phyloP scores from a whole-genome alignment of 2,113 vertebrate species.

The Microcebus griseorufus region DNA sequence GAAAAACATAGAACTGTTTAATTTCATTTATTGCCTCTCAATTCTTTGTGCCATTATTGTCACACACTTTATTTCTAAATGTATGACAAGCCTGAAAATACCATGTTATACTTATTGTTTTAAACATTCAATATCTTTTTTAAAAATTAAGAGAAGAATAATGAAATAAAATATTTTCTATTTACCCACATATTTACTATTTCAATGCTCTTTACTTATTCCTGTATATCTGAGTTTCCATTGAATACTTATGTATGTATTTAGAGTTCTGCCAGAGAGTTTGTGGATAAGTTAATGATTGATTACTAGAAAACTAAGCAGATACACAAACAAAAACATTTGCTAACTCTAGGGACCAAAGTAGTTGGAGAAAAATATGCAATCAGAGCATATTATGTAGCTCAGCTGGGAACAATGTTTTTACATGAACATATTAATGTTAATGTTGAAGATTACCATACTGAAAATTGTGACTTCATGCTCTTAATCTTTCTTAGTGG shows the following conservation, averaged over 20 bases:
- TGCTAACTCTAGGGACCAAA: background rate
- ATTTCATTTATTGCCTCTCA: background rate
- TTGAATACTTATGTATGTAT: background rate
- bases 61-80: background rate
- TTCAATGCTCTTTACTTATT: background rate
- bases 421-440: background rate
- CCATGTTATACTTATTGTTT: background rate
- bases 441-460: background rate
- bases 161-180: background rate
- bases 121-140: background rate
- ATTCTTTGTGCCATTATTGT: background rate
- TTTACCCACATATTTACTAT: background rate
- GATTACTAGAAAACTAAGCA: constrained; percentile 19
- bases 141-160: background rate
- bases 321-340: background rate
- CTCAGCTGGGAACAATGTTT: background rate
- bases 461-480: background rate
- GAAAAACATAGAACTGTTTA: background rate
- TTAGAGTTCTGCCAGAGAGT: background rate
- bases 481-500: background rate
- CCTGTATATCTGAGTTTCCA: background rate
- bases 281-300: constrained; percentile 12
- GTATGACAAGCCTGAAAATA: background rate
- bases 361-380: background rate
- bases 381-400: background rate